phyloP scores from a whole-genome alignment of 2,113 vertebrate genomes.

The Gila orcuttii region DNA sequence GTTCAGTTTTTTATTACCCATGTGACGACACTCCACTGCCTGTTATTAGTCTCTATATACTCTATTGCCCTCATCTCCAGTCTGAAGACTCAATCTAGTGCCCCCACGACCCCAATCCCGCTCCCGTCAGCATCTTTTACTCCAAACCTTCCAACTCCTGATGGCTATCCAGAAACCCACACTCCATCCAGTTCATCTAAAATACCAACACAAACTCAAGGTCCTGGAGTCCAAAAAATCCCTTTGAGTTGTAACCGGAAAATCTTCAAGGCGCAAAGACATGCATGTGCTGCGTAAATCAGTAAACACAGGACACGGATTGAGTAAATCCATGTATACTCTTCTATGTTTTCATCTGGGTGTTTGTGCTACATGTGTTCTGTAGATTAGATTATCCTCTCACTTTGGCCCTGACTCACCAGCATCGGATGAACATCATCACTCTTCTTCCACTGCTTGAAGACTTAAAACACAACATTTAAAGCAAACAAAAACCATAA shows the following conservation, averaged over 20 bases:
- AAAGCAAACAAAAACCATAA: not conserved
- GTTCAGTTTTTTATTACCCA: conserved; percentile 15
- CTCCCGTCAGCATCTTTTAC: conserved; percentile 26
- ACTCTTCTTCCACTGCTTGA: conserved; percentile 19
- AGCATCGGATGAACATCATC: conserved; percentile 38
- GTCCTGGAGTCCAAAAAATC: not conserved
- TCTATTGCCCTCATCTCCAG: conserved; percentile 10
- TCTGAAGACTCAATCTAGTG: conserved; percentile 20
- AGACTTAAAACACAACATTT: not conserved
- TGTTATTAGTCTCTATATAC: conserved; percentile 20
- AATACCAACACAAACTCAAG: conserved; percentile 10
- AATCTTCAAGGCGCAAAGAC: not conserved
- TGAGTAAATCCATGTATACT: conserved; percentile 32
- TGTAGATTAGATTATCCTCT: conserved; percentile 56
- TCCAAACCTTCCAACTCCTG: not conserved
- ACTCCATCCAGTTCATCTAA: not conserved
- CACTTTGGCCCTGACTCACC: conserved; percentile 39
- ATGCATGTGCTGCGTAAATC: conserved; percentile 41
- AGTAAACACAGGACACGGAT: conserved; percentile 47
- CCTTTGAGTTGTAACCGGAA: not conserved
- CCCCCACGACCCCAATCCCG: conserved; percentile 25
- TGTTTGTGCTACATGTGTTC: conserved; percentile 67
- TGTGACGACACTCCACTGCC: conserved; percentile 10
- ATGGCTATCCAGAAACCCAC: not conserved
- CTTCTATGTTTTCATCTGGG: conserved; percentile 53